A percentile compares a stretch with the other conserved stretches of the same genome.
Conservation (phyloP, 2,797 vertebrate species). For the Eupleurogrammus muticus region DNA sequence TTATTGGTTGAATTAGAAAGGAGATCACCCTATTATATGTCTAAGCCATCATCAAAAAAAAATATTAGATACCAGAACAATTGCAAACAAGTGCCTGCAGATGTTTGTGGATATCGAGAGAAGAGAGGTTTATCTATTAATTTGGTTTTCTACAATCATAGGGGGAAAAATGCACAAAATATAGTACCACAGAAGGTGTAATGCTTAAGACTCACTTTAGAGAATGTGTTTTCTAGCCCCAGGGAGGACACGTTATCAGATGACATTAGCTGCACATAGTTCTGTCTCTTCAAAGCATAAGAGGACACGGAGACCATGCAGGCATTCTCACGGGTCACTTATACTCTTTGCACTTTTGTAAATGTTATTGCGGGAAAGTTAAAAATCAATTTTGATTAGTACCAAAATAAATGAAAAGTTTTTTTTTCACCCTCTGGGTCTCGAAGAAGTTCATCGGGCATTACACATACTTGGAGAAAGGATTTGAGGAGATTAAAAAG, state of each 20-base stretch:
- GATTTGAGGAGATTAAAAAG: conserved; percentile 99
- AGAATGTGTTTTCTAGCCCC: conserved; percentile 84
- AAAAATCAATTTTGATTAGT: conserved; percentile 53
- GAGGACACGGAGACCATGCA: conserved; percentile 99
- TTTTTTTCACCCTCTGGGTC: conserved; percentile 81
- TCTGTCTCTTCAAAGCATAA: conserved; percentile 97
- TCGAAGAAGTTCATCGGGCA: conserved; percentile 99
- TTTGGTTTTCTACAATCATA: neutral
- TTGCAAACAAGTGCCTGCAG: neutral
- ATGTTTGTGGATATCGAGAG: too few relatives aligned
- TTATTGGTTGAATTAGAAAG: neutral
- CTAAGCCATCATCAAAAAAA: neutral
- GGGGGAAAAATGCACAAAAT: neutral
- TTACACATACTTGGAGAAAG: conserved; percentile 99
- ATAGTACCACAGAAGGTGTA: neutral
- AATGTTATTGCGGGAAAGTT: neutral
- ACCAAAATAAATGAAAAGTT: neutral
- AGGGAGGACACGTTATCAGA: conserved; percentile 93
- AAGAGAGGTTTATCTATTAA: neutral
- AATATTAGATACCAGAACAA: neutral
- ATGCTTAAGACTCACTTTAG: neutral
- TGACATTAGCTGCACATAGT: conserved; percentile 94
- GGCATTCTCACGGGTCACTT: conserved; percentile 91
- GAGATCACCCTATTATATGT: neutral
- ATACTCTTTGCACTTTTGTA: neutral